These are phyloP conservation scores for Galaxias olidus DNA, from an alignment of 2,797 vertebrate species.

Conservation along the genomic window DNA sequence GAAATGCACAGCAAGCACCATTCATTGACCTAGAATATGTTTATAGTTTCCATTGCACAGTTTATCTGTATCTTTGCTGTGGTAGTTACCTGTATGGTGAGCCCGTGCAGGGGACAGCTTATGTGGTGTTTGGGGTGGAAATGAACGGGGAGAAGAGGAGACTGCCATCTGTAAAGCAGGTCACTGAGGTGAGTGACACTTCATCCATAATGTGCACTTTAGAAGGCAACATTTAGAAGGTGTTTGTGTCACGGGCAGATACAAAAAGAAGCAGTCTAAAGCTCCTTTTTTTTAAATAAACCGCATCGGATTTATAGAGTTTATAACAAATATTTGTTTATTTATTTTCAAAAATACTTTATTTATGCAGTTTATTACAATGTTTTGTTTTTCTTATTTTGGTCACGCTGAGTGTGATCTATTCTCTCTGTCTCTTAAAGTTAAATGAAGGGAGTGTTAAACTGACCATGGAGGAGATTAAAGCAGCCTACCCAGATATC, in stretches of 20 bases:
- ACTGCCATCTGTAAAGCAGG: conserved; percentile 66
- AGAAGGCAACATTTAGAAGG: not conserved
- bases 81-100: no score
- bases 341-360: no score
- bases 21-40: no score
- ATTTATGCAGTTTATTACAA: not conserved
- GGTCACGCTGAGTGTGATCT: not conserved
- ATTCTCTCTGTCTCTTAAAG: conserved; percentile 37
- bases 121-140: conserved; percentile 19
- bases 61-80: conserved; percentile 14
- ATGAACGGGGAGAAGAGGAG: conserved; percentile 62
- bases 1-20: no score
- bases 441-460: conserved; percentile 60
- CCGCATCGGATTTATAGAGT: no score
- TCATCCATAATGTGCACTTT: not conserved
- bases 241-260: no score
- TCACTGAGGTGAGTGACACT: conserved; percentile 63
- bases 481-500: conserved; percentile 53
- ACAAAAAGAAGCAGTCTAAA: no score
- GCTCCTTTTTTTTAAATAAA: no score
- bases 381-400: not conserved
- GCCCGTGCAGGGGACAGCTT: no score
- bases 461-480: conserved; percentile 68
- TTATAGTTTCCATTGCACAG: not conserved
- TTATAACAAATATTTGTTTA: no score